Evolutionary conservation across 2,113 vertebrate genomes (phyloP).

Genomic region (Prionailurus viverrinus): DNA sequence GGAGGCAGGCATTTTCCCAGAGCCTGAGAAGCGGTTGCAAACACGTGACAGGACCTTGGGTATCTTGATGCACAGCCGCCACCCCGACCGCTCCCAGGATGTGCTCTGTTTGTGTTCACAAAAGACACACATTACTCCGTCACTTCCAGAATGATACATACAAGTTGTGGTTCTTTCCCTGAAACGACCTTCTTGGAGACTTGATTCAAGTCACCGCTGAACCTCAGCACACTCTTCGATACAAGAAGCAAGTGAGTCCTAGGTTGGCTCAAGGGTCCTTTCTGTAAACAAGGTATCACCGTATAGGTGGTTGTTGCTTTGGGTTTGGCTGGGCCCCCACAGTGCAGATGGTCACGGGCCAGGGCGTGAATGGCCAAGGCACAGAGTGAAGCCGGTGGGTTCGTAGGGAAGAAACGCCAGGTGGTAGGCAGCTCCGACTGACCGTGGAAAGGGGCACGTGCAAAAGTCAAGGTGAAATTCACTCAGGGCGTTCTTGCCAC

Average conservation of each 20-base stretch:
- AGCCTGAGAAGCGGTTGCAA: background rate
- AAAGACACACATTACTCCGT: background rate
- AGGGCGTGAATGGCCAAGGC: rapidly evolving
- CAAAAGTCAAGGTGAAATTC: too few species aligned
- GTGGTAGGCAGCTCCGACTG: background rate
- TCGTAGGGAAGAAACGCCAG: rapidly evolving
- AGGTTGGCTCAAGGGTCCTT: background rate
- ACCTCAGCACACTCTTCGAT: background rate
- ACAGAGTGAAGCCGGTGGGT: background rate
- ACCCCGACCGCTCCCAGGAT: too few species aligned
- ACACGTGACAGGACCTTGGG: background rate
- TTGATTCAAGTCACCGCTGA: background rate
- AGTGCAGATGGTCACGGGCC: too few species aligned
- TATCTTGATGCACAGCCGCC: too few species aligned
- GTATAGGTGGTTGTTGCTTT: background rate
- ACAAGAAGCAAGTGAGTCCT: background rate
- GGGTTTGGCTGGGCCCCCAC: background rate
- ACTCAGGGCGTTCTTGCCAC: background rate
- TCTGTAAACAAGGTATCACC: background rate
- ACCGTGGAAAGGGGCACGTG: too few species aligned
- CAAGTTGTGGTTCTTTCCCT: background rate
- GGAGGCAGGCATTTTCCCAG: too few species aligned
- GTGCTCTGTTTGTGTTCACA: background rate
- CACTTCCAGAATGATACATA: background rate
- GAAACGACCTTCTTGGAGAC: background rate